phyloP scores from a whole-genome alignment of 2,888 invertebrate species.

The Nemoura dubitans region DNA sequence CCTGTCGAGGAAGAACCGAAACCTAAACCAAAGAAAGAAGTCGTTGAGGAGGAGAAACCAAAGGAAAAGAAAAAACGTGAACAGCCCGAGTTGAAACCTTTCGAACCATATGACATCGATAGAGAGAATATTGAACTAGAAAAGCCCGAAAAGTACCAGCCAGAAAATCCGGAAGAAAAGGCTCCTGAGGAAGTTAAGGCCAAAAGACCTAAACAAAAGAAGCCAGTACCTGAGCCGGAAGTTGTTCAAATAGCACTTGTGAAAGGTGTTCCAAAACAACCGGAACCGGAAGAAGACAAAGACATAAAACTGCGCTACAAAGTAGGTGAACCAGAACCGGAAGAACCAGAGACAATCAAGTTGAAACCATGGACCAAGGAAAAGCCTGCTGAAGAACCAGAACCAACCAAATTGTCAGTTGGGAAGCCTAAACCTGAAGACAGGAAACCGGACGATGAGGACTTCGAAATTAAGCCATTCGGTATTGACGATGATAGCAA shows the following conservation, averaged over 20 bases:
- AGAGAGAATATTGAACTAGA: constrained; percentile 43
- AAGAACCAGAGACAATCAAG: constrained; percentile 52
- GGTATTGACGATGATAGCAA: constrained; percentile 41
- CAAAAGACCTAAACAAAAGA: constrained; percentile 54
- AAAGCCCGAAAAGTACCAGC: constrained; percentile 51
- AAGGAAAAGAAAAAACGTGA: constrained; percentile 46
- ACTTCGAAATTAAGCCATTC: constrained; percentile 51
- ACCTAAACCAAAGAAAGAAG: constrained; percentile 54
- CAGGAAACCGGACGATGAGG: constrained; percentile 54
- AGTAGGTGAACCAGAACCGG: constrained; percentile 58
- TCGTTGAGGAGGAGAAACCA: constrained; percentile 42
- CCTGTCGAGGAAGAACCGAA: constrained; percentile 54
- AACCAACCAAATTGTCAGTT: constrained; percentile 54
- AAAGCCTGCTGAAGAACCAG: constrained; percentile 55
- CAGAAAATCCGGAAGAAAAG: constrained; percentile 51
- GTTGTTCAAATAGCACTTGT: constrained; percentile 55
- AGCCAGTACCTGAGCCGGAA: constrained; percentile 54
- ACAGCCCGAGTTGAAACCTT: constrained; percentile 44
- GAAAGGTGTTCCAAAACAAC: constrained; percentile 53
- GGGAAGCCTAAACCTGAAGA: constrained; percentile 46
- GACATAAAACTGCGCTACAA: constrained; percentile 54
- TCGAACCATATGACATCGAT: constrained; percentile 43
- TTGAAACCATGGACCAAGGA: constrained; percentile 58
- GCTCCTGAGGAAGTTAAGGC: constrained; percentile 53
- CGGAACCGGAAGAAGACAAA: constrained; percentile 56